Evolutionary conservation across 2,888 invertebrate genomes (phyloP), one percentile per base, ranked within the genome.

Genomic region (Tigriopus californicus): DNA sequence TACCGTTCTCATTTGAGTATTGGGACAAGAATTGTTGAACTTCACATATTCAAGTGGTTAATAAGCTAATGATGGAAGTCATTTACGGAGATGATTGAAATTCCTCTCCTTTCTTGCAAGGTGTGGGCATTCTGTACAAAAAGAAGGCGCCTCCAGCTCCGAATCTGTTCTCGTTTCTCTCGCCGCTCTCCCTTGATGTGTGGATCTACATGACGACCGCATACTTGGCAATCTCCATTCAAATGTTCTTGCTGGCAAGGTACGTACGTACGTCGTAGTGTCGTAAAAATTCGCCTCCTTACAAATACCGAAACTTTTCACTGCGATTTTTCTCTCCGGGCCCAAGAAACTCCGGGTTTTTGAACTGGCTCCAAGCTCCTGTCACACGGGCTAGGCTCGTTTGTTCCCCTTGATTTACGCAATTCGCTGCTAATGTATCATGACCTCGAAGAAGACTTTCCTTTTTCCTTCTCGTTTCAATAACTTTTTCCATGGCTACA

Each of bases 111-210:
- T 58, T 53, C 58, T 41, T 67, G 63, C 40, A 65, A 59, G 83
- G 97, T 60, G 94, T 91, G 65, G 85, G 86, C 52, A 92, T 95
- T 66, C 72, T 92, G 22, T 92, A 84, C 71, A 83, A 81, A 67
- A 88, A 87, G 66, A 90, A 94, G 0, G 80, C 79, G 61, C 85
- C 85, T 65, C 80, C 85, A 65, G 81, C 87, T 1, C 92, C 94
- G 11, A 82, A 85, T 67, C 73, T 92, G 10, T 92, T 91, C 70
- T 90, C 91, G 1, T 95, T 95, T 70, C 79, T 91, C 69, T 85
- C 86, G 12, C 92, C 94, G 0, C 85, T 95, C 70, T 85, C 88
- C 0, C 75, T 77, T 15, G 82, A 82, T 65, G 88, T 89, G 1
- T 91, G 90, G 90, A 71, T 85, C 24, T 86, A 82, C 73, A 76